A percentile compares a stretch with the other conserved stretches of the same genome.
phyloP scores from a whole-genome alignment of 2,113 vertebrate species.

The Phylloscopus trochilus region DNA sequence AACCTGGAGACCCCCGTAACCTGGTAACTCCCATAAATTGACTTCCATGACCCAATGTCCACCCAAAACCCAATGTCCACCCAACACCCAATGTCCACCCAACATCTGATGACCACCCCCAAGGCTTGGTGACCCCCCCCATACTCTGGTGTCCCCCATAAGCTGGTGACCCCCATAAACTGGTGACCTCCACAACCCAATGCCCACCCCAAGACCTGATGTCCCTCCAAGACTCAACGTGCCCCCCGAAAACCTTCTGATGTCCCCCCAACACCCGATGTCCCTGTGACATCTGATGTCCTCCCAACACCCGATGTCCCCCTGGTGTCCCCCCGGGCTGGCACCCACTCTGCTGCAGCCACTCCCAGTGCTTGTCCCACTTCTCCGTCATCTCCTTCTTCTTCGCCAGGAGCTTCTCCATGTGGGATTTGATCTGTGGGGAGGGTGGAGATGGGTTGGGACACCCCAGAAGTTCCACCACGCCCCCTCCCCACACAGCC shows the following conservation, averaged over 20 bases:
- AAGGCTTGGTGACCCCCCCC: no score
- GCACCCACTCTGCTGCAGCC: conserved; percentile 88
- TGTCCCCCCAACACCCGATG: no score
- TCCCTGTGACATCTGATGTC: no score
- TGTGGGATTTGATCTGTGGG: conserved; percentile 83
- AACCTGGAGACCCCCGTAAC: no score
- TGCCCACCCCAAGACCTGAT: background rate
- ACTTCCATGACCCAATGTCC: background rate
- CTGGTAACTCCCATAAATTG: background rate
- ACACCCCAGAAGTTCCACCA: background rate
- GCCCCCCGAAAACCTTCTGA: background rate
- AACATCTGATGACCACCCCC: background rate
- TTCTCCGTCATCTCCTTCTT: conserved; percentile 88
- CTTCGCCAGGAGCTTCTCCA: conserved; percentile 87
- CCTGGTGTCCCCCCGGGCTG: background rate
- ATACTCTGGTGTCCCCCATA: background rate
- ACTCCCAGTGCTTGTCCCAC: conserved; percentile 94
- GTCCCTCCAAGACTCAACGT: no score
- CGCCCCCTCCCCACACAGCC: fast-evolving
- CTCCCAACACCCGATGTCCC: background rate
- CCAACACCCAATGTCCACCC: background rate
- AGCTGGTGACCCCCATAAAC: background rate
- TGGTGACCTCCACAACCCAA: background rate
- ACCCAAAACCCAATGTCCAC: no score
- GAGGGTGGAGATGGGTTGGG: background rate